Conservation (phyloP, 2,113 vertebrate genomes). For the Colinus virginianus region DNA sequence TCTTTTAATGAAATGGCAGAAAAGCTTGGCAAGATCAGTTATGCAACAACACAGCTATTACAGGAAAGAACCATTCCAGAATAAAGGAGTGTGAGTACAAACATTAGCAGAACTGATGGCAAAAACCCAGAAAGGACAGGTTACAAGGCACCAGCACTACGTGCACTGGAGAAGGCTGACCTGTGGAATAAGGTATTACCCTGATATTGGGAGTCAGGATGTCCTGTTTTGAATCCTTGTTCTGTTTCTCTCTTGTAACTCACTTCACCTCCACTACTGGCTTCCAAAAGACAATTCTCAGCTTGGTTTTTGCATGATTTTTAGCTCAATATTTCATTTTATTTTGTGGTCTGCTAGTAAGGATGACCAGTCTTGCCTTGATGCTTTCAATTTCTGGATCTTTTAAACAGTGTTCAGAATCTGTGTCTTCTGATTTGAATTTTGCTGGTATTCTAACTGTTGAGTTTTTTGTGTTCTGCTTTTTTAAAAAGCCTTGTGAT, state of each 20-base stretch:
- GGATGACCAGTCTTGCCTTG: background rate
- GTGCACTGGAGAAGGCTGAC: background rate
- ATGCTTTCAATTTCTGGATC: background rate
- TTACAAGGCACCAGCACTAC: background rate
- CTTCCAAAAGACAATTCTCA: background rate
- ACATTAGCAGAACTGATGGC: background rate
- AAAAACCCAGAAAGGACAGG: background rate
- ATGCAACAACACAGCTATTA: background rate
- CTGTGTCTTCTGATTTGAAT: background rate
- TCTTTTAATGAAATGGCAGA: constrained; percentile 15
- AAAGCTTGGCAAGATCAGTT: constrained; percentile 8
- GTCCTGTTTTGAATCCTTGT: background rate
- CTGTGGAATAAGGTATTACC: background rate
- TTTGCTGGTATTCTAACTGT: background rate
- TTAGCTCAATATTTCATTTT: background rate
- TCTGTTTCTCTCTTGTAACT: background rate
- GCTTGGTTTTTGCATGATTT: background rate
- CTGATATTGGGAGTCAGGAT: background rate
- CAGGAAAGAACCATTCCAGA: background rate
- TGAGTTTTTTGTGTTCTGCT: background rate
- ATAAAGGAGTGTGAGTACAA: background rate
- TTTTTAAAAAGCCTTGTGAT: background rate
- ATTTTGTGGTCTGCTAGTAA: background rate
- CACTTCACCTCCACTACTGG: background rate
- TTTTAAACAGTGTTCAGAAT: background rate